Evolutionary conservation across 30 jellyfish, hydroid and myxozoan genomes (phyloP), one percentile per base, ranked within the genome.

Genomic region (Mastigias papua): DNA sequence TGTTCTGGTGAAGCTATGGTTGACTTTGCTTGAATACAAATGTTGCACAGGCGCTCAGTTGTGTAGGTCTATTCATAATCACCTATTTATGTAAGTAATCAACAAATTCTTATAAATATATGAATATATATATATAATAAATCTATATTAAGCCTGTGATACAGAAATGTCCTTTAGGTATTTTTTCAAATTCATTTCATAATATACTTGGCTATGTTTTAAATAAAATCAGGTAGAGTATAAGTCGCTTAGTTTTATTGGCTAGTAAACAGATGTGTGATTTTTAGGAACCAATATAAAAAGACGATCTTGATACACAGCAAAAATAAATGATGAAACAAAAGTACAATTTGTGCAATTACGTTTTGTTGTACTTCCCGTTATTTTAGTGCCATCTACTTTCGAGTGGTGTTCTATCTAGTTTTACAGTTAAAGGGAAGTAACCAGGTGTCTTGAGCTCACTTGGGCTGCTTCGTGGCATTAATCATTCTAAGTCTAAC

Each of bases 141-240:
- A 57, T n/a, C n/a, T 78, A 61, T 78, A 78, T 32, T 71, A 61
- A 48, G 60, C 51, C 89, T 58, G 78, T 33, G 65, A 60, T 48
- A 78, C 33, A 78, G 89, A 78, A 63, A 63, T 61, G 37, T 78
- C 37, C 65, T 78, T 73, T 78, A 78, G 89, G 37, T 78, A 46
- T 78, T 76, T n/a, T n/a, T 76, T 54, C 63, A 46, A 78, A 78
- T 78, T 78, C 58, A 51, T 78, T 78, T 58, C 70, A 58, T 58
- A 5, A 11, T 20, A 11, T 17, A 58, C 25, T 58, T 17, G 25
- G 29, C 8, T 17, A 58, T 17, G 70, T 58, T 58, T 17, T 17
- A 8, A 9, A 11, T 17, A 17, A n/a, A 58, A 58, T n/a, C 70
- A 58, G 21, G 26, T 58, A 58, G 70, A 46, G 16, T 46, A 46